A percentile compares a stretch with the other conserved stretches of the same genome.
These are phyloP conservation scores for Gastracanthus pulcherrimus DNA, from an alignment of 2,888 invertebrate species.

Conservation along the genomic window DNA sequence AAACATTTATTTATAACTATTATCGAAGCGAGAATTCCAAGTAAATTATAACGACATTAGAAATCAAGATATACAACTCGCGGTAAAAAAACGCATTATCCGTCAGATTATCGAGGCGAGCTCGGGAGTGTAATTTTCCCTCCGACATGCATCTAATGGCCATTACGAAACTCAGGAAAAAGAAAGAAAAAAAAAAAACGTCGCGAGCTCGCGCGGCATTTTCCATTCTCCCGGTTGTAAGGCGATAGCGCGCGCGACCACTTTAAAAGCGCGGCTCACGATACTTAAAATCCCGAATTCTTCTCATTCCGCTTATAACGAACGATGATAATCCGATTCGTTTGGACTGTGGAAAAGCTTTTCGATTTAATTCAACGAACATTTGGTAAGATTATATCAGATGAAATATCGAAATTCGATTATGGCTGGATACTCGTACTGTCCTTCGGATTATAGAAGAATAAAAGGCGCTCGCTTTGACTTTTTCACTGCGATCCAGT, in stretches of 20 bases:
- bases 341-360: too few species aligned
- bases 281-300: neutral
- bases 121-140: constrained; percentile 31
- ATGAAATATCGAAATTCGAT: neutral
- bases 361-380: too few species aligned
- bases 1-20: neutral
- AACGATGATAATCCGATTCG: too few species aligned
- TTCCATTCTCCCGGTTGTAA: constrained; percentile 27
- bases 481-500: too few species aligned
- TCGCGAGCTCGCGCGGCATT: constrained; percentile 8
- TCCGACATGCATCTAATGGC: constrained; percentile 23
- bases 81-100: neutral
- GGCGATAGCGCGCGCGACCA: neutral
- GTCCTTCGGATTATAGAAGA: too few species aligned
- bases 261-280: neutral
- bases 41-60: neutral
- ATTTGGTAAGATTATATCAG: too few species aligned
- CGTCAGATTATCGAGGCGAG: constrained; percentile 9
- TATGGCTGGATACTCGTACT: too few species aligned
- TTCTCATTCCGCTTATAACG: too few species aligned
- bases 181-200: constrained; percentile 6
- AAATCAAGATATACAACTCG: constrained; percentile 2
- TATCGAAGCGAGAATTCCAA: neutral
- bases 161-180: constrained; percentile 37
- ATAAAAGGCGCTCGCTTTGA: too few species aligned